Evolutionary conservation across 2,888 invertebrate genomes (phyloP).

Genomic region (Halocaridina rubra): DNA sequence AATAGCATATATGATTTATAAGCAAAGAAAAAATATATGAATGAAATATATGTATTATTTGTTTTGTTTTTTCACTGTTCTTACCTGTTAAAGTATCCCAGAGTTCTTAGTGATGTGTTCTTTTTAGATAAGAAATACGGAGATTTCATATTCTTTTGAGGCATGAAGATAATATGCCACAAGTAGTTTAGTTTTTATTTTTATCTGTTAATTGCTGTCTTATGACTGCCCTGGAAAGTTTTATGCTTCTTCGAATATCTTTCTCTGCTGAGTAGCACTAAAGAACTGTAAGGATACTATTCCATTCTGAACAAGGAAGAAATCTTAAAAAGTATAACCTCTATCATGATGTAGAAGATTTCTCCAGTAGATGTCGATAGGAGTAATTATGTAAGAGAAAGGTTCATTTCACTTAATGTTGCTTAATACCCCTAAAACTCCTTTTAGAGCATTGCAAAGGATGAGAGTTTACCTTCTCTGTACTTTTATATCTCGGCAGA

Average conservation of each 20-base stretch:
- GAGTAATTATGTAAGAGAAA: no score
- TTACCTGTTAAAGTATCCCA: not conserved
- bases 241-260: no score
- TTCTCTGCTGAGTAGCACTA: no score
- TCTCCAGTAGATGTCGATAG: conserved; percentile 20
- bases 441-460: not conserved
- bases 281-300: not conserved
- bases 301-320: conserved; percentile 3
- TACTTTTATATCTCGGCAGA: no score
- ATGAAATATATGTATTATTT: conserved; percentile 49
- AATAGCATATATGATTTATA: conserved; percentile 50
- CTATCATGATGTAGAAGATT: conserved; percentile 12
- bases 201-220: no score
- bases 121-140: no score
- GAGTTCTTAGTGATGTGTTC: no score
- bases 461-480: no score
- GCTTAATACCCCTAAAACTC: conserved; percentile 7
- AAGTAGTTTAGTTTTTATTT: no score
- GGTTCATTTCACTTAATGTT: conserved; percentile 19
- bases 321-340: conserved; percentile 14
- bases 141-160: no score
- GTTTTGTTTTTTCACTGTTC: conserved; percentile 23
- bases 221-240: no score
- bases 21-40: conserved; percentile 30
- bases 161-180: no score